A percentile compares a stretch with the other conserved stretches of the same genome.
Evolutionary conservation across 2,797 vertebrate genomes (phyloP).

Genomic region (Acanthiza pusilla): DNA sequence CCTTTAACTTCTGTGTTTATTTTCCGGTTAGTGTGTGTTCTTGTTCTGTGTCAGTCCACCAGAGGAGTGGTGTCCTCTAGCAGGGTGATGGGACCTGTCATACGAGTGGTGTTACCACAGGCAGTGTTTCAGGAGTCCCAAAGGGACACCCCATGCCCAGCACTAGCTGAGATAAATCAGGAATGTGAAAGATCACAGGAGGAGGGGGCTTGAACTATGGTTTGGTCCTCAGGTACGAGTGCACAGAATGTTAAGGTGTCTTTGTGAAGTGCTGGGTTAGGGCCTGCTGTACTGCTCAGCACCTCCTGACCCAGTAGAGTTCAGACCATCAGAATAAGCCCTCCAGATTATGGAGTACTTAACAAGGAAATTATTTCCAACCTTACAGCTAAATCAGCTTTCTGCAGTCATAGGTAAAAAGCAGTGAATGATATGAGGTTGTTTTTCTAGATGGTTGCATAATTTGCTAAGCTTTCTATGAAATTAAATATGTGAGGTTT

Average conservation of each 20-base stretch:
- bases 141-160: background rate
- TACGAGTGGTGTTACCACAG: fast-evolving
- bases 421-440: background rate
- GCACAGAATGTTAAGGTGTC: background rate
- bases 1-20: background rate
- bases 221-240: background rate
- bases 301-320: background rate
- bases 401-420: background rate
- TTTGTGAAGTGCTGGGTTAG: background rate
- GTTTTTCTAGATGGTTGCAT: background rate
- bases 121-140: background rate
- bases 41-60: background rate
- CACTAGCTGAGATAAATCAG: background rate
- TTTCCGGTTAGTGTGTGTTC: background rate
- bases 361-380: background rate
- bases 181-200: background rate
- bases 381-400: background rate
- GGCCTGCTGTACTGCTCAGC: background rate
- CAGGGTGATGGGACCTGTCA: background rate
- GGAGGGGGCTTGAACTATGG: background rate
- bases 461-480: background rate
- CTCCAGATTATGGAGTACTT: background rate
- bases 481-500: background rate
- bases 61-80: background rate
- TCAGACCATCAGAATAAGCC: background rate